Evolutionary conservation across 2,888 invertebrate genomes (phyloP).

Genomic region (Chydorus sphaericus): DNA sequence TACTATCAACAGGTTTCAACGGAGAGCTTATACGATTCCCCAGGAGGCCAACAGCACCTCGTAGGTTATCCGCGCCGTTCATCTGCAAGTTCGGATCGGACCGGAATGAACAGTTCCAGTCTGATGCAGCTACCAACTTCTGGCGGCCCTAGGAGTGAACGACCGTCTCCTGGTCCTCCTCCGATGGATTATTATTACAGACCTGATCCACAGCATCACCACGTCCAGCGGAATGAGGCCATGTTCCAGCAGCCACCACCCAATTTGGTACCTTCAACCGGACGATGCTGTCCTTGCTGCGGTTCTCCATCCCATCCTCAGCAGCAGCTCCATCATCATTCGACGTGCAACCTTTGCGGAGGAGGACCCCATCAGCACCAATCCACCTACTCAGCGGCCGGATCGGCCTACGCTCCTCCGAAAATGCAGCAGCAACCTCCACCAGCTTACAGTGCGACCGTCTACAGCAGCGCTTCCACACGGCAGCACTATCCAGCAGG

Average conservation of each 20-base stretch:
- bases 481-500: no score
- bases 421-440: no score
- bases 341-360: constrained; percentile 3
- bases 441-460: no score
- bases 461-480: no score
- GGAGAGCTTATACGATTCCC: neutral
- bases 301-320: constrained; percentile 4
- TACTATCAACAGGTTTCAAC: neutral
- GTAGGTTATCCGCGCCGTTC: neutral
- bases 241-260: neutral
- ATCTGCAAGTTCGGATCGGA: no score
- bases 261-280: neutral
- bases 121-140: neutral
- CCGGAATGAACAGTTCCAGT: neutral
- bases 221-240: no score
- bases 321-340: neutral
- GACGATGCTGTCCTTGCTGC: constrained; percentile 9
- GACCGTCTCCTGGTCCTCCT: neutral
- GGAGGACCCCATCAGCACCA: constrained; percentile 3
- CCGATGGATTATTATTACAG: neutral
- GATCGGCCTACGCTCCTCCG: no score
- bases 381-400: neutral
- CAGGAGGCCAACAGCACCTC: neutral
- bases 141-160: neutral
- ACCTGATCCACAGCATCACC: no score